Conservation (phyloP, 2,797 vertebrate genomes). For the Chelonia mydas region DNA sequence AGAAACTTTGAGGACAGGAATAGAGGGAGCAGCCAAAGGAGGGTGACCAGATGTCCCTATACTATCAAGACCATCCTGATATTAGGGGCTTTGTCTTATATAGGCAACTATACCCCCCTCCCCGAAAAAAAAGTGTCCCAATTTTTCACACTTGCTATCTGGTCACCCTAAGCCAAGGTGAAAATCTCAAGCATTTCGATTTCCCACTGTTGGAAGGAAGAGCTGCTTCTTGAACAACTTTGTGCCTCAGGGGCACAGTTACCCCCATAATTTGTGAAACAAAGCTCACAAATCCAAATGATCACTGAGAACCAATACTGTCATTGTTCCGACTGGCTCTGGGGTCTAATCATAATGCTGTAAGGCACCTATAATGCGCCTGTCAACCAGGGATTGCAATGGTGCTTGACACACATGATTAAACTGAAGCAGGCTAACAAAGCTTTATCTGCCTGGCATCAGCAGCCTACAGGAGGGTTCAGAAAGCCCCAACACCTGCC, state of each 20-base stretch:
- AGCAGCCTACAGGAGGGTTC: constrained; percentile 12
- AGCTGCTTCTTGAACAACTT: not conserved
- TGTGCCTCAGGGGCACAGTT: not conserved
- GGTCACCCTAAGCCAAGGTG: not conserved
- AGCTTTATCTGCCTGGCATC: not conserved
- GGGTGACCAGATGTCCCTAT: not conserved
- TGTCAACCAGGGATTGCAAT: not conserved
- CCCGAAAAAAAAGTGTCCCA: not conserved
- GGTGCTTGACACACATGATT: not conserved
- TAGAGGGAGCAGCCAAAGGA: not conserved
- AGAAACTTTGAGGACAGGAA: not conserved
- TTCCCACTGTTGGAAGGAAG: not conserved
- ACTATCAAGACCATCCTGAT: too few species aligned
- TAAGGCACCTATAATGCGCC: not conserved
- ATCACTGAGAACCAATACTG: not conserved
- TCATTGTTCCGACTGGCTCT: not conserved
- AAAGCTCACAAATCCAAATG: not conserved
- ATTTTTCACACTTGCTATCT: not conserved
- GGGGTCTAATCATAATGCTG: not conserved
- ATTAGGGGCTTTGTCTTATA: not conserved
- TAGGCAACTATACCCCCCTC: not conserved
- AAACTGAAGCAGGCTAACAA: not conserved
- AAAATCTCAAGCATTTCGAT: not conserved
- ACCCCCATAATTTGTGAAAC: not conserved
- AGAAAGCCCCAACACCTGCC: constrained; percentile 64